These are phyloP conservation scores for Drosophila testacea DNA, from an alignment of 2,888 invertebrate genomes.

Conservation along the genomic window DNA sequence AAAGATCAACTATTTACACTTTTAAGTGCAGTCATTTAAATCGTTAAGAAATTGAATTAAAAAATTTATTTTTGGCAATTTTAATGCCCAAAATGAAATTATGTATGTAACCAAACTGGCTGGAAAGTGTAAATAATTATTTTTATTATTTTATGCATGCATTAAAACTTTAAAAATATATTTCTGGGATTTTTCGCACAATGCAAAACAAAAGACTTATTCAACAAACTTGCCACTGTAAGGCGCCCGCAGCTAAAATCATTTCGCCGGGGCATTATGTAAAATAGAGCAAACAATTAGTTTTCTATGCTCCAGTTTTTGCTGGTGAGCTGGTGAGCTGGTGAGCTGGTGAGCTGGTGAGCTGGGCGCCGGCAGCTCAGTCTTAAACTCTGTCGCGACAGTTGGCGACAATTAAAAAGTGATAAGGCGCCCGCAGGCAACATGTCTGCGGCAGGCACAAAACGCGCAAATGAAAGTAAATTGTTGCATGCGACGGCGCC, in stretches of 20 bases:
- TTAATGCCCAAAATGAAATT: constrained; percentile 2
- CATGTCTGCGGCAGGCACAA: constrained; percentile 17
- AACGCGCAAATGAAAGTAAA: constrained; percentile 74
- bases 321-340: background rate
- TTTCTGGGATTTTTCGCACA: background rate
- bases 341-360: background rate
- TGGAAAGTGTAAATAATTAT: constrained; percentile 16
- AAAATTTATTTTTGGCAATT: constrained; percentile 10
- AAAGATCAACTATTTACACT: constrained; percentile 6
- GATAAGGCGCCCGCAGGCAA: constrained; percentile 70
- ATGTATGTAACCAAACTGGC: constrained; percentile 17
- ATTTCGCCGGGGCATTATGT: constrained; percentile 77
- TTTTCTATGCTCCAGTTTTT: constrained; percentile 84
- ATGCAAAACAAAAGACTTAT: constrained; percentile 68
- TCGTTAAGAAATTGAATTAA: background rate
- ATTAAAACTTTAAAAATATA: background rate
- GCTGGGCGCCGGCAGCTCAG: constrained; percentile 17
- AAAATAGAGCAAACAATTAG: constrained; percentile 83
- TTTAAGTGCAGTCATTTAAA: constrained; percentile 1
- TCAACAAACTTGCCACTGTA: constrained; percentile 64
- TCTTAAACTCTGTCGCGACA: constrained; percentile 28
- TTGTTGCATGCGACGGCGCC: constrained; percentile 68
- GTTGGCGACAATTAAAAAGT: constrained; percentile 74
- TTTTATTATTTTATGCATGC: background rate
- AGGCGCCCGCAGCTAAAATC: constrained; percentile 30